Evolutionary conservation across 2,113 vertebrate genomes (phyloP), one percentile per base, ranked within the genome.

Genomic region (Cairina moschata): DNA sequence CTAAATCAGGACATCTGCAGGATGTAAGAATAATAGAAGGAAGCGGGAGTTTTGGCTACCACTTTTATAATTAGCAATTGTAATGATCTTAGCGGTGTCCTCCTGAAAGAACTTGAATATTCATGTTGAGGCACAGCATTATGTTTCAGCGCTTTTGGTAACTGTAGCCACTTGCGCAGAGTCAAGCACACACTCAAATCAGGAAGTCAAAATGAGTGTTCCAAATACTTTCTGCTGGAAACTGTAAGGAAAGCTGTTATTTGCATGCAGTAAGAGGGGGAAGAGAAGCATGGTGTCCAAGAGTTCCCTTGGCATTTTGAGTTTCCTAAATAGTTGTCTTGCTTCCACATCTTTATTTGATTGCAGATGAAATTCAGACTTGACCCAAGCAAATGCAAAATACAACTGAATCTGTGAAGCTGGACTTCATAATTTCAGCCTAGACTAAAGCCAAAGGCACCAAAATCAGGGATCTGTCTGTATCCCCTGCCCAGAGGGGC

Each of bases 1-100:
- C 96, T 95, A 94, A 93, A 93, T 97, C 81, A 95, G 96, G 95
- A 97, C 98, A 98, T 97, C 98, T 98, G 97, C 97, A 98, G 97
- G 97, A 98, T 97, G 96, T 95, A 86, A 96, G 96, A 97, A 98
- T 97, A 98, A 98, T 98, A 84, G 96, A 95, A 97, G 97, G 97
- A 98, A 98, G 88, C 54, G 3, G 76, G 95, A 90, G 88, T 94
- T 93, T 97, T 97, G 96, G 83, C 68, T 96, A 92, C 69, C 52
- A 87, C 65, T 76, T 96, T 97, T 98, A 98, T 97, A 98, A 98
- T 98, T 98, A 98, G 97, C 96, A 92, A 91, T 96, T 86, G 94
- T 93, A 95, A 97, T 91, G 93, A 90, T 94, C 96, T 97, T 95
- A 94, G 85, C 60, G 28, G 94, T 91, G 92, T 87, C 96, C 85